Conservation (phyloP, 2,888 invertebrate genomes). For the Hyposoter dolosus region DNA sequence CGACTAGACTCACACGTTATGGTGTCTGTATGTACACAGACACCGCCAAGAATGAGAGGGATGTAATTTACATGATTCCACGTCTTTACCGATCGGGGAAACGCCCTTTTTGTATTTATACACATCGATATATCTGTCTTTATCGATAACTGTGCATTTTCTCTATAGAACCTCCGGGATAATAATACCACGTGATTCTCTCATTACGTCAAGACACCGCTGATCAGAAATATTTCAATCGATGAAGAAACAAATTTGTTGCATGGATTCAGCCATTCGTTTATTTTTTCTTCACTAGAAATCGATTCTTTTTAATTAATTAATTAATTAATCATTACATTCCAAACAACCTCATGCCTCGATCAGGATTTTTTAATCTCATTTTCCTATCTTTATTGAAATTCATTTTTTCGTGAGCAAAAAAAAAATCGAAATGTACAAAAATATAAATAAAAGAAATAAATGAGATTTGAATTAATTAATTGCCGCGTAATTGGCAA, state of each 20-base stretch:
- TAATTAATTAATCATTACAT: too few species aligned
- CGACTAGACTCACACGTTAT: slow-evolving; percentile 63
- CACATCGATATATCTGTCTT: slow-evolving; percentile 9
- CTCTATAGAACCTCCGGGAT: slow-evolving; percentile 14
- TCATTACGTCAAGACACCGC: slow-evolving; percentile 56
- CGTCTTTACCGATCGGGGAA: slow-evolving; percentile 44
- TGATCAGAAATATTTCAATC: slow-evolving; percentile 53
- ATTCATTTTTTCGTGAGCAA: not conserved
- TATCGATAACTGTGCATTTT: not conserved
- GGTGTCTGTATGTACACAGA: slow-evolving; percentile 1
- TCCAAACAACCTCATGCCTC: too few species aligned
- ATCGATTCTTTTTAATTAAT: slow-evolving; percentile 2
- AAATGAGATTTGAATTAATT: not conserved
- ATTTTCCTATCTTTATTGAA: not conserved
- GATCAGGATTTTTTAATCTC: not conserved
- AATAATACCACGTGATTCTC: slow-evolving; percentile 36
- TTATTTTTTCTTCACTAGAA: not conserved
- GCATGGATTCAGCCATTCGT: not conserved
- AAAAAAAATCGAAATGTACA: not conserved
- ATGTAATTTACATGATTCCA: slow-evolving; percentile 58
- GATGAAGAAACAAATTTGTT: slow-evolving; percentile 41
- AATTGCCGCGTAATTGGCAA: not conserved
- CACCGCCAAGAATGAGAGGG: slow-evolving; percentile 46
- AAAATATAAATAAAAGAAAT: not conserved
- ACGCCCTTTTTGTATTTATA: slow-evolving; percentile 21